Evolutionary conservation across 2,888 invertebrate species (phyloP).

Genomic region (Oeneis ivallda): DNA sequence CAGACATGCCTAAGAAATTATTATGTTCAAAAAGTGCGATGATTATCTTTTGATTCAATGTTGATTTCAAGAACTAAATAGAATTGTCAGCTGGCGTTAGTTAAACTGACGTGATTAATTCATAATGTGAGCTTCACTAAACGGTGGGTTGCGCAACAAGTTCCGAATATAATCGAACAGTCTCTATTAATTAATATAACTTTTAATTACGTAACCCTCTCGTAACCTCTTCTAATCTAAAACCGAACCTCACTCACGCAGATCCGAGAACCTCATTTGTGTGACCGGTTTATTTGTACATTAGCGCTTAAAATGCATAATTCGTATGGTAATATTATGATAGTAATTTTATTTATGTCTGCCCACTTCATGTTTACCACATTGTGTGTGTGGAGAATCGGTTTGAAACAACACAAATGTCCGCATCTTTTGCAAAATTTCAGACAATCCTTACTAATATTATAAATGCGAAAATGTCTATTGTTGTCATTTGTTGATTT

Average conservation of each 20-base stretch:
- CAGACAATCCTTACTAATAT: too few species aligned
- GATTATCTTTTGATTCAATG: too few species aligned
- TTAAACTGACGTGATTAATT: slow-evolving; percentile 40
- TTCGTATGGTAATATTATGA: slow-evolving; percentile 3
- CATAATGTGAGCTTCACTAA: slow-evolving; percentile 34
- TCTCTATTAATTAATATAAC: slow-evolving; percentile 36
- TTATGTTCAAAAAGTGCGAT: too few species aligned
- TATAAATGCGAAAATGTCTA: too few species aligned
- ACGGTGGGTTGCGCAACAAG: slow-evolving; percentile 36
- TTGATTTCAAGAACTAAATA: slow-evolving; percentile 29
- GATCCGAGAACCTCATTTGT: slow-evolving; percentile 16
- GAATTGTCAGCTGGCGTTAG: slow-evolving; percentile 38
- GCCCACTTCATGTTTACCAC: neutral
- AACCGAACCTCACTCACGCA: slow-evolving; percentile 24
- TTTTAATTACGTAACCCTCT: slow-evolving; percentile 32
- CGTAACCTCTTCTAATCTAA: slow-evolving; percentile 35
- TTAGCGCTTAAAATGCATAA: neutral
- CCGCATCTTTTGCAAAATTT: too few species aligned
- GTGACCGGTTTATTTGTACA: slow-evolving; percentile 34
- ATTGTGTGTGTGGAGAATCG: too few species aligned
- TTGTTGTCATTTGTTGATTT: too few species aligned
- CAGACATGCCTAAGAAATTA: too few species aligned
- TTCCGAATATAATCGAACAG: slow-evolving; percentile 34
- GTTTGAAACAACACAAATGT: too few species aligned
- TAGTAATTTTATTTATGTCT: neutral